Percentiles rank a stretch among this genome's conserved stretches.
These are phyloP conservation scores for Cremastinae sp. DNA, from an alignment of 2,888 invertebrate species.

Conservation along the genomic window DNA sequence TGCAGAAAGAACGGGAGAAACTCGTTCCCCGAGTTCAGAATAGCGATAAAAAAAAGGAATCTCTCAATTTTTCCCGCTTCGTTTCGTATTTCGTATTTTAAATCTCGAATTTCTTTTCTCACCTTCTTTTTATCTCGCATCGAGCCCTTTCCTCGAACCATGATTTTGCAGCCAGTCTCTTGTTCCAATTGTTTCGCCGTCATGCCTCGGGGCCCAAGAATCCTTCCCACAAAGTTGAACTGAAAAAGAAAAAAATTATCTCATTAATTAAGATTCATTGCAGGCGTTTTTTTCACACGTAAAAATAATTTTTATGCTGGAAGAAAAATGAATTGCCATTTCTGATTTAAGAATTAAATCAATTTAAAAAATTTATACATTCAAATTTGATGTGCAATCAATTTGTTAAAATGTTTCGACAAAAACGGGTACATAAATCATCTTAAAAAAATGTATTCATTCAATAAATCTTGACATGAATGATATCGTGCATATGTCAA, in stretches of 20 bases:
- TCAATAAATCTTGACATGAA: no score
- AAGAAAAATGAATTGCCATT: no score
- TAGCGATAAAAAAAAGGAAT: background rate
- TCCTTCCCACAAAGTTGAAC: conserved; percentile 99
- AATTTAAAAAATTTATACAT: no score
- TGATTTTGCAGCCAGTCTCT: conserved; percentile 99
- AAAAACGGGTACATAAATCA: no score
- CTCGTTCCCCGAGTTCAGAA: conserved; percentile 26
- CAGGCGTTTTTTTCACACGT: no score
- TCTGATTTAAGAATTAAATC: no score
- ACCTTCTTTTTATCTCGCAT: conserved; percentile 99
- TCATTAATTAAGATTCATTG: conserved; percentile 7
- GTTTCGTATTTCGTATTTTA: background rate
- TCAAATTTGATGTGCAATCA: no score
- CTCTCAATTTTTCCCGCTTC: background rate
- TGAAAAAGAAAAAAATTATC: conserved; percentile 81
- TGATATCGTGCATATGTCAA: no score
- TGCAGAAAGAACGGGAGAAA: conserved; percentile 23
- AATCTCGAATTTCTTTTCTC: conserved; percentile 76
- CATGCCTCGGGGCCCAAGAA: conserved; percentile 99
- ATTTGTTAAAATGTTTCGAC: no score
- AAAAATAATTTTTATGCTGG: no score
- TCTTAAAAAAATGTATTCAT: no score
- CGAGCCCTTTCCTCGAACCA: conserved; percentile 99
- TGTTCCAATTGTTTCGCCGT: conserved; percentile 99